Percentiles rank a stretch among this genome's conserved stretches.
Conservation (phyloP, 2,113 vertebrate species). For the Onychostoma macrolepis region DNA sequence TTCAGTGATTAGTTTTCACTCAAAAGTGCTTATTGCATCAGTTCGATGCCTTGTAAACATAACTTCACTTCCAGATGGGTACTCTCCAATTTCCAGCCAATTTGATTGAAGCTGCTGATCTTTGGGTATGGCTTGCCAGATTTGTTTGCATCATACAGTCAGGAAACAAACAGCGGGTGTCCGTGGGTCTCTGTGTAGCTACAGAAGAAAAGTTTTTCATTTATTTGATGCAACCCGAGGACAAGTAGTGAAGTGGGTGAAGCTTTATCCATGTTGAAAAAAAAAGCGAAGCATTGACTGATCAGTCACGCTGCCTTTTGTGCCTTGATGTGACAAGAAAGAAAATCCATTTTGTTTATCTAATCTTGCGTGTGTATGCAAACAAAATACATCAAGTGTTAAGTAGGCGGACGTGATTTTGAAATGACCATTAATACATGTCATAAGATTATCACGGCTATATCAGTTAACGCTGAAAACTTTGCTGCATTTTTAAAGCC, state of each 20-base stretch:
- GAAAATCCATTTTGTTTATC: conserved; percentile 30
- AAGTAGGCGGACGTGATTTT: background rate
- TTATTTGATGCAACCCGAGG: background rate
- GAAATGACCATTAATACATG: background rate
- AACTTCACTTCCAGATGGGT: background rate
- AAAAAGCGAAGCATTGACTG: background rate
- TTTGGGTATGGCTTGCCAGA: background rate
- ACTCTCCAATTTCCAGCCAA: background rate
- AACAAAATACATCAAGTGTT: background rate
- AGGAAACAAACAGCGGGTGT: background rate
- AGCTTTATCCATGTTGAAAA: background rate
- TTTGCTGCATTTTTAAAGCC: background rate
- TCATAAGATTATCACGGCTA: background rate
- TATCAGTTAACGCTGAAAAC: background rate
- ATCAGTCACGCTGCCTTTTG: background rate
- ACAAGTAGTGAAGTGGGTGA: background rate
- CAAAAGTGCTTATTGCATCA: background rate
- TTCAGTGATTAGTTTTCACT: background rate
- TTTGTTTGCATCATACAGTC: background rate
- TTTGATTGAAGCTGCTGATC: background rate
- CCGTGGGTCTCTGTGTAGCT: background rate
- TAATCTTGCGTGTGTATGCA: conserved; percentile 1
- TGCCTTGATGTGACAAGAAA: conserved; percentile 19
- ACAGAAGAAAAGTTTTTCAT: background rate
- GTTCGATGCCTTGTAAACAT: background rate